These are phyloP conservation scores for Protosalanx chinensis DNA, from an alignment of 2,797 vertebrate genomes.

Conservation along the genomic window DNA sequence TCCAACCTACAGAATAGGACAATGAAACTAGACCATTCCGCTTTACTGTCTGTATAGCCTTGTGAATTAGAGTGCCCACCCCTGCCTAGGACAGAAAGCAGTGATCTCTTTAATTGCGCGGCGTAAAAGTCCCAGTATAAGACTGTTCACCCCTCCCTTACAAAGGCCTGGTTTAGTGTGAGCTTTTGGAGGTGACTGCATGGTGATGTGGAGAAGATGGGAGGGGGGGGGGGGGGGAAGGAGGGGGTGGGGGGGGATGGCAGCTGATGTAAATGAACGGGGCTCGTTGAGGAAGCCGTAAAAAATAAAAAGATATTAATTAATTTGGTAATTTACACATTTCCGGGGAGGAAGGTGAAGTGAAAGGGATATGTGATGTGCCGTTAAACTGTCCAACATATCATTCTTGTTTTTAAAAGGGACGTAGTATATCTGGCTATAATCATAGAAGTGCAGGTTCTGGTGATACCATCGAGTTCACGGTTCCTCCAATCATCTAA, in stretches of 20 bases:
- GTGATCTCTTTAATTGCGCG: slow-evolving; percentile 64
- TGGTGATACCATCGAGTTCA: not conserved
- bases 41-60: slow-evolving; percentile 44
- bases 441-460: slow-evolving; percentile 9
- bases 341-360: slow-evolving; percentile 56
- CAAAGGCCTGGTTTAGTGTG: slow-evolving; percentile 54
- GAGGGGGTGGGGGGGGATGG: slow-evolving; percentile 44
- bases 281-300: slow-evolving; percentile 54
- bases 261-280: slow-evolving; percentile 59
- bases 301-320: slow-evolving; percentile 60
- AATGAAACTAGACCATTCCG: slow-evolving; percentile 56
- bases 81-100: slow-evolving; percentile 63
- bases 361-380: slow-evolving; percentile 50
- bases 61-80: slow-evolving; percentile 62
- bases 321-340: slow-evolving; percentile 65
- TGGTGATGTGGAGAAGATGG: slow-evolving; percentile 43
- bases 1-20: slow-evolving; percentile 28
- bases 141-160: slow-evolving; percentile 56
- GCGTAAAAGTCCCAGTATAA: slow-evolving; percentile 67
- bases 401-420: slow-evolving; percentile 45
- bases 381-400: slow-evolving; percentile 54
- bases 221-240: slow-evolving; percentile 41
- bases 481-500: slow-evolving; percentile 18
- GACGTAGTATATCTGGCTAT: slow-evolving; percentile 16
- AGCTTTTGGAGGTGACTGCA: slow-evolving; percentile 63